A percentile compares a stretch with the other conserved stretches of the same genome.
phyloP scores from a whole-genome alignment of 2,113 vertebrate species.

The Dromas ardeola region DNA sequence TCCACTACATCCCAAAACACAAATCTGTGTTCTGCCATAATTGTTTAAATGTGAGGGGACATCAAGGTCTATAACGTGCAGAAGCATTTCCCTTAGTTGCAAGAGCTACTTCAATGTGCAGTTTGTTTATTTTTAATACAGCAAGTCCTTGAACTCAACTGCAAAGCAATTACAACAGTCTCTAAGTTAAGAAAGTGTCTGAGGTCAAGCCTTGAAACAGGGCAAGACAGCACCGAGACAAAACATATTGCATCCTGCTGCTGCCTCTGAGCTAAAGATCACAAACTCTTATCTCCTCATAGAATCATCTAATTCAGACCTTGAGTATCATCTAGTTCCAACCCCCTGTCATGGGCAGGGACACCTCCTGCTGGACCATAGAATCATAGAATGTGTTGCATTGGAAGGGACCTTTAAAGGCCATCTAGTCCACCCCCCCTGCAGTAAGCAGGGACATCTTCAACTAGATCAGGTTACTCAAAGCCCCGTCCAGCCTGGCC shows the following conservation, averaged over 20 bases:
- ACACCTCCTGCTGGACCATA: background rate
- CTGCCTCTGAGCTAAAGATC: background rate
- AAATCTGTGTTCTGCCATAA: background rate
- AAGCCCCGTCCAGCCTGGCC: background rate
- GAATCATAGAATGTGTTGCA: too few species aligned
- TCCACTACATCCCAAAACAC: background rate
- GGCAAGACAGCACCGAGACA: background rate
- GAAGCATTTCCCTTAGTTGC: background rate
- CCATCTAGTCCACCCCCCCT: background rate
- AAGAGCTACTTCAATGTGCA: background rate
- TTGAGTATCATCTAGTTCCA: background rate
- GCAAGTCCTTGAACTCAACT: background rate
- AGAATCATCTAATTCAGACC: background rate
- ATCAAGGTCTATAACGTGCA: background rate
- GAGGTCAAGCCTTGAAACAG: background rate
- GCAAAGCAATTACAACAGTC: background rate
- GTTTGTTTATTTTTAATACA: background rate
- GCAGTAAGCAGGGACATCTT: background rate
- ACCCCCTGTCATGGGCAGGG: background rate
- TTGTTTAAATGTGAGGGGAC: background rate
- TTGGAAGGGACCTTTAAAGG: background rate
- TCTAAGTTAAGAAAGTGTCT: background rate
- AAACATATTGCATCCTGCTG: background rate
- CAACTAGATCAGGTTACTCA: background rate
- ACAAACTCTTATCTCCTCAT: background rate